Base-by-base conservation (phyloP, 2,888 invertebrate genomes). In the Bombylius major region DNA sequence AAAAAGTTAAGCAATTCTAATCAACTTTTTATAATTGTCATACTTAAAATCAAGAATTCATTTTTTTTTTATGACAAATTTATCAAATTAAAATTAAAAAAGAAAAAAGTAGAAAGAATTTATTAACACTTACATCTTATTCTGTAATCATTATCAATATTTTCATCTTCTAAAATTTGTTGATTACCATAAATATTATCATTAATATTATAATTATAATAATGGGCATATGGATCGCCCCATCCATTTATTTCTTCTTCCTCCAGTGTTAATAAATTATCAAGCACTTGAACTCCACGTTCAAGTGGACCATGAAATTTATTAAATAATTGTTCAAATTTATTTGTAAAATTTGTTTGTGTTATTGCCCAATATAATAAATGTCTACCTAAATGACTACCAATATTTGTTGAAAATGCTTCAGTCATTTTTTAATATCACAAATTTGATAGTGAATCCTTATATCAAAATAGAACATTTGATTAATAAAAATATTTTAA, bases 341-440 rank as follows among this genome's bases (percentile, higher is more conserved):
- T 76, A 66, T 79, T 78, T 69, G 81, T 77, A 56, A 81, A 70
- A 67, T 82, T 80, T 36, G 80, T 79, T 67, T 79, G 82, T 56
- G 79, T 79, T 64, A 81, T 76, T 56, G 83, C 76, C 83, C 84
- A 84, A 62, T 81, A 79, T 53, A 81, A 71, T 50, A 82, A 69
- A 63, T 79, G 73, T 65, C 78, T 79, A 62, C 79, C 80, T 62
- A 81, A 69, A 60, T 78, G 71, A 68, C 71, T 73, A 63, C 73
- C 70, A 14, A 74, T 60, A 59, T 70, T 67, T 63, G 70, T 70
- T 58, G 70, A 69, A 64, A 74, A 72, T 45, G 71, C 70, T 65
- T 74, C 74, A 61, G 71, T 74, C 73, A 74, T 74, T 66, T 67
- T 45, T 14, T 14, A 13, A 4, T 13, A 2, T 2, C 2, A 39